phyloP scores from a whole-genome alignment of 2,888 invertebrate genomes.

The Unio pictorum region DNA sequence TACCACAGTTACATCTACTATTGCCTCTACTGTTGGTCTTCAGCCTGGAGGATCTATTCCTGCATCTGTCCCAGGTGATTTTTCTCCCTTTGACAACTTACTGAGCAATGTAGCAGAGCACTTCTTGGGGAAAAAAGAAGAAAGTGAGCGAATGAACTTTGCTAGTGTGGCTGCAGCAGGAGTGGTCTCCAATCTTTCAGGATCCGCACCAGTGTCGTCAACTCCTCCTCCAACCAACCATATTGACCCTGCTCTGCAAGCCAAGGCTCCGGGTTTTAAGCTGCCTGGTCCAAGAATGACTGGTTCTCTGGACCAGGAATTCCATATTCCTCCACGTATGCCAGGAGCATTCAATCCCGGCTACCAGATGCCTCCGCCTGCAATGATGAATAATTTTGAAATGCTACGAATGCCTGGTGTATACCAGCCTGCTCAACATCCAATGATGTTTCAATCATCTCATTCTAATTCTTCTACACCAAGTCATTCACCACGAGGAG shows the following conservation, averaged over 20 bases:
- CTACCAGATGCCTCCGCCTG: conserved; percentile 13
- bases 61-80: conserved; percentile 78
- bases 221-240: conserved; percentile 36
- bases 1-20: conserved; percentile 12
- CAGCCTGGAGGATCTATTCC: conserved; percentile 20
- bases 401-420: conserved; percentile 26
- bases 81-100: conserved; percentile 89
- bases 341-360: conserved; percentile 18
- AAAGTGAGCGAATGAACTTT: conserved; percentile 77
- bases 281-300: conserved; percentile 40
- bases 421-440: too few species aligned
- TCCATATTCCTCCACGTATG: too few species aligned
- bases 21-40: conserved; percentile 28
- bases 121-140: conserved; percentile 63
- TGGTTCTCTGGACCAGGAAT: conserved; percentile 31
- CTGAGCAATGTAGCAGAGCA: conserved; percentile 78
- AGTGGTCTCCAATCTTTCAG: conserved; percentile 66
- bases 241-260: conserved; percentile 62
- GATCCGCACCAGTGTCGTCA: conserved; percentile 26
- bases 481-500: too few species aligned
- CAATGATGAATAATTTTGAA: conserved; percentile 31
- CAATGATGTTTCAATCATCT: conserved; percentile 25
- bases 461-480: conserved; percentile 45
- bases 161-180: conserved; percentile 81
- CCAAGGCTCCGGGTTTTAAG: conserved; percentile 72